Conservation (phyloP, 2,888 invertebrate genomes). For the Drosophila austrosaltans region DNA sequence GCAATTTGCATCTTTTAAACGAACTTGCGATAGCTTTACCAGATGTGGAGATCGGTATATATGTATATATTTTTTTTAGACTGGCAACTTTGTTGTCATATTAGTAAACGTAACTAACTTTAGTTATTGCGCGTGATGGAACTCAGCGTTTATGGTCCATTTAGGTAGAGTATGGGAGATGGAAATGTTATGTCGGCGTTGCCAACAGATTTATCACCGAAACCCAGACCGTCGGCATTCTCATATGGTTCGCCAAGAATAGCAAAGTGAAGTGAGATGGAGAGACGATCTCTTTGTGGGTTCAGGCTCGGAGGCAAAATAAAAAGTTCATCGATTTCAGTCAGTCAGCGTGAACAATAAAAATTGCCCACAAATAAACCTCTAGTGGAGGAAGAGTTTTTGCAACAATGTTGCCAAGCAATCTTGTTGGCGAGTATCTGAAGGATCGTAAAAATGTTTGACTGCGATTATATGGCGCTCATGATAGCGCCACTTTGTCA, state of each 20-base stretch:
- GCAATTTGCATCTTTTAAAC: constrained; percentile 29
- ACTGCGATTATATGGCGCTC: constrained; percentile 81
- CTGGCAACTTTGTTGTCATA: constrained; percentile 72
- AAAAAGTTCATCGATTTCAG: constrained; percentile 71
- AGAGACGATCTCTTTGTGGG: background rate
- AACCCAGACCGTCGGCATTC: constrained; percentile 29
- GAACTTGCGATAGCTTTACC: background rate
- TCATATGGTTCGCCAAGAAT: background rate
- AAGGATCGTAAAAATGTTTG: constrained; percentile 78
- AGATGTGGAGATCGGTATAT: background rate
- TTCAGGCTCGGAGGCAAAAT: no score
- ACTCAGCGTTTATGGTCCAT: constrained; percentile 78
- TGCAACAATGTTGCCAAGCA: constrained; percentile 51
- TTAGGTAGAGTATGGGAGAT: constrained; percentile 72
- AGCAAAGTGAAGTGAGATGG: background rate
- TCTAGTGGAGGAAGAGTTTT: constrained; percentile 20
- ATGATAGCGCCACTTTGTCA: constrained; percentile 77
- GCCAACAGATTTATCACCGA: constrained; percentile 79
- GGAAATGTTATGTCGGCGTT: constrained; percentile 76
- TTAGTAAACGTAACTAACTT: constrained; percentile 80
- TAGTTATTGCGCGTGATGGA: constrained; percentile 78
- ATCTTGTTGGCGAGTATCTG: constrained; percentile 55
- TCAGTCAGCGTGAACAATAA: constrained; percentile 72
- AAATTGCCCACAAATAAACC: constrained; percentile 65
- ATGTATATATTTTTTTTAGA: background rate